Conservation (phyloP, 2,797 vertebrate species). For the Microctenopoma lineatum region DNA sequence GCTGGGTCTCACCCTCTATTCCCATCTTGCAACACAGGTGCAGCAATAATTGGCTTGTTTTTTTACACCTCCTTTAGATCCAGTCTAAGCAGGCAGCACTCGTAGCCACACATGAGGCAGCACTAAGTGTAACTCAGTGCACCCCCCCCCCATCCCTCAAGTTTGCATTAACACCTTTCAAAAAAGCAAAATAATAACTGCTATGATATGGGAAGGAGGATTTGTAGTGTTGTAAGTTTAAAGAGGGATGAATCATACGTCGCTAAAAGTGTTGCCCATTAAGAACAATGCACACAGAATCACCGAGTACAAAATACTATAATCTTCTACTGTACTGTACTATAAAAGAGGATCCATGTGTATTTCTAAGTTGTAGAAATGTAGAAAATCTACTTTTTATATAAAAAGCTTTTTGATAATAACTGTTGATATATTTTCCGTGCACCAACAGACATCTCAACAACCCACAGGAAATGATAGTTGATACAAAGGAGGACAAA, state of each 20-base stretch:
- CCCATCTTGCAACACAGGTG: conserved; percentile 36
- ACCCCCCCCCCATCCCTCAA: neutral
- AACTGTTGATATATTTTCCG: conserved; percentile 10
- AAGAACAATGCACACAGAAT: conserved; percentile 23
- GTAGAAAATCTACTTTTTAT: neutral
- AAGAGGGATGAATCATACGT: conserved; percentile 12
- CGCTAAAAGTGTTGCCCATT: conserved; percentile 6
- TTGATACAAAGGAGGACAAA: conserved; percentile 9
- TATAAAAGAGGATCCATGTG: conserved; percentile 6
- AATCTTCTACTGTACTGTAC: neutral
- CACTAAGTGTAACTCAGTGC: conserved; percentile 25
- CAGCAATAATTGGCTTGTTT: conserved; percentile 61
- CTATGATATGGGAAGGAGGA: conserved; percentile 2
- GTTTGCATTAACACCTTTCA: conserved; percentile 20
- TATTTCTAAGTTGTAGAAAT: conserved; percentile 17
- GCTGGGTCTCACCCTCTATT: conserved; percentile 10
- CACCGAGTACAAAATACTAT: conserved; percentile 5
- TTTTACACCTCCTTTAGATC: conserved; percentile 62
- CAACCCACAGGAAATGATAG: conserved; percentile 13
- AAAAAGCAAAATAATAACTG: conserved; percentile 25
- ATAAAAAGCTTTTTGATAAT: neutral
- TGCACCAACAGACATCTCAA: neutral
- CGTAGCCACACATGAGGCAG: conserved; percentile 9
- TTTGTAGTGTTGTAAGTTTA: conserved; percentile 23
- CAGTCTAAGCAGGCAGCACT: conserved; percentile 47